Percentiles rank a stretch among this genome's conserved stretches.
Conservation (phyloP, 1,140 invertebrate species). For the Limonius californicus region DNA sequence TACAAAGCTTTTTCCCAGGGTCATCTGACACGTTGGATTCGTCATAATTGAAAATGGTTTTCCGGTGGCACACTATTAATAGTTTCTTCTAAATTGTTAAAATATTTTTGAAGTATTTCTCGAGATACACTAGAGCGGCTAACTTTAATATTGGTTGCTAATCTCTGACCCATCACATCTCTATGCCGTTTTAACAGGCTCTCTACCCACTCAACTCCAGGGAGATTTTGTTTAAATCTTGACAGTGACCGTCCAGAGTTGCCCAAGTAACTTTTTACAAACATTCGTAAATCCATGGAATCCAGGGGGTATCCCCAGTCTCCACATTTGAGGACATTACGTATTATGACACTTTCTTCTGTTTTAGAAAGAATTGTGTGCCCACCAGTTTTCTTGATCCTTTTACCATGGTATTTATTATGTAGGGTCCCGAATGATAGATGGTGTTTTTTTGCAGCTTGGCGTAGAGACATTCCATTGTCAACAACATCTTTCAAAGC, state of each 20-base stretch:
- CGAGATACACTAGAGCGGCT: neutral
- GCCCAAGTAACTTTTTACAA: slow-evolving; percentile 15
- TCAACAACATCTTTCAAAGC: too few relatives aligned
- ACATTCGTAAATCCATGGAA: neutral
- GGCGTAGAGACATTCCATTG: too few relatives aligned
- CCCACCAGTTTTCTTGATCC: neutral
- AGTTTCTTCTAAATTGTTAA: neutral
- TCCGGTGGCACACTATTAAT: neutral
- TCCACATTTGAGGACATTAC: neutral
- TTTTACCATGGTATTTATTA: slow-evolving; percentile 5
- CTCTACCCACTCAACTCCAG: slow-evolving; percentile 6
- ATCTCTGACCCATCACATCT: neutral
- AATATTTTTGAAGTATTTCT: neutral
- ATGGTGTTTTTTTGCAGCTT: too few relatives aligned
- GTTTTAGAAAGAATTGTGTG: neutral
- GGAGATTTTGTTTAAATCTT: slow-evolving; percentile 9
- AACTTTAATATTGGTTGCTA: slow-evolving; percentile 2
- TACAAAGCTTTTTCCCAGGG: neutral
- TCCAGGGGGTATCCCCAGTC: slow-evolving; percentile 2
- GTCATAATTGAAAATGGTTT: neutral
- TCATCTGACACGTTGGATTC: neutral
- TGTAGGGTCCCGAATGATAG: too few relatives aligned
- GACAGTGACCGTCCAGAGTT: neutral
- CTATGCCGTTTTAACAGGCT: slow-evolving; percentile 7
- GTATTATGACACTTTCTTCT: slow-evolving; percentile 3